phyloP scores from a whole-genome alignment of 2,888 invertebrate genomes.

The Aricia artaxerxes region DNA sequence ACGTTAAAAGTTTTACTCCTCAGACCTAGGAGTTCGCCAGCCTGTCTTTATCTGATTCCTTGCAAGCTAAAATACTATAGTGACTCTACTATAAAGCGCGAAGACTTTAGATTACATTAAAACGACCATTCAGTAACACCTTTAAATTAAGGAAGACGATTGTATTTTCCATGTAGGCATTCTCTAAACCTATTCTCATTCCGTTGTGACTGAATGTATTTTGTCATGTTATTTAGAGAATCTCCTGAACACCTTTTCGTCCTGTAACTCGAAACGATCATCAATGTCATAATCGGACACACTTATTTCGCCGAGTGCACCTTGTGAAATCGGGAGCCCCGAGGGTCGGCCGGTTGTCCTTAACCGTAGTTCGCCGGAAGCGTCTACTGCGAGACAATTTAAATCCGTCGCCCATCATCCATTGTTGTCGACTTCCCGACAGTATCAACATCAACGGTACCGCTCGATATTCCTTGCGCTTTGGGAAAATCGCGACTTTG shows the following conservation, averaged over 20 bases:
- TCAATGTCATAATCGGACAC: neutral
- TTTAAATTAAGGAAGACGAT: too few relatives aligned
- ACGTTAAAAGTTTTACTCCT: neutral
- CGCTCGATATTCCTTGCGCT: slow-evolving; percentile 3
- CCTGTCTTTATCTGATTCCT: neutral
- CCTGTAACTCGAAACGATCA: neutral
- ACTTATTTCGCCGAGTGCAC: neutral
- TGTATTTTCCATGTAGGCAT: too few relatives aligned
- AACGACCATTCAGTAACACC: too few relatives aligned
- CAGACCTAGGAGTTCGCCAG: too few relatives aligned
- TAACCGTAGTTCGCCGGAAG: slow-evolving; percentile 61
- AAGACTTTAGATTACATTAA: too few relatives aligned
- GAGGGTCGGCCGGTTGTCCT: slow-evolving; percentile 45
- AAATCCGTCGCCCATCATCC: slow-evolving; percentile 61
- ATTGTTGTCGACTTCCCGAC: slow-evolving; percentile 65
- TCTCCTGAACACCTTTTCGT: neutral
- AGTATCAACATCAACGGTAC: slow-evolving; percentile 32
- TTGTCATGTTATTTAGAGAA: too few relatives aligned
- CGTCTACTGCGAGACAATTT: slow-evolving; percentile 74
- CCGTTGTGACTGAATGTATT: too few relatives aligned
- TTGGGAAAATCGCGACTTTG: neutral
- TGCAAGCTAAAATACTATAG: neutral
- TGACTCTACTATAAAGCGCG: too few relatives aligned
- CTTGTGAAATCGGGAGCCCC: slow-evolving; percentile 36
- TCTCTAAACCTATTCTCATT: too few relatives aligned